Base-by-base conservation (phyloP, 2,888 invertebrate species). In the Charanyca ferruginea region DNA sequence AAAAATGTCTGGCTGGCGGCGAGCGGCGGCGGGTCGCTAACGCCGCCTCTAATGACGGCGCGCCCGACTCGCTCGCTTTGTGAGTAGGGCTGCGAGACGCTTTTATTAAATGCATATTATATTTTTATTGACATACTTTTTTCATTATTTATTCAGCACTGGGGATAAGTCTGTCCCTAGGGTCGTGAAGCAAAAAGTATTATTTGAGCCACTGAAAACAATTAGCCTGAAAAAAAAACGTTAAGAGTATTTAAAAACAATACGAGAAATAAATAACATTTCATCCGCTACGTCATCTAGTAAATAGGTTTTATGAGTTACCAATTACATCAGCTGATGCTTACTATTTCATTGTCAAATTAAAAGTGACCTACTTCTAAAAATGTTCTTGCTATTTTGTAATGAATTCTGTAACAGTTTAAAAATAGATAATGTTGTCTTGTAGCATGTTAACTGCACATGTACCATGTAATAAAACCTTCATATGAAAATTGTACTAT, bases 1-100 rank as follows among this genome's bases (percentile, higher is more conserved):
- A 95, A 95, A 95, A 95, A 94, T 93, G 94, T 94, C 94, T 94
- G 92, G 89, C 79, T 79, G 73, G 71, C 79, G 93, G 93, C 93
- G 91, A 91, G 89, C 83, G 78, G 91, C 87, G 87, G 85, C 91
- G 91, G 94, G 93, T 93, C 94, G 94, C 90, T 92, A 93, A 92
- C 94, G 93, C 93, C 90, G 88, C 85, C 90, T 92, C 93, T 94
- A 94, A 93, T 94, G 94, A 94, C 92, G 89, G 86, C 84, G 87
- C 80, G 81, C 89, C 88, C 87, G 85, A 86, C 85, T 88, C 88
- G 81, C 83, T 85, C 88, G 87, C 84, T 88, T 85, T 80, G 69
- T 57, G 55, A 23, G 8, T 87, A 94, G 94, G 94, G 94, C 70
- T 91, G 91, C 48, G 78, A 75, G 73, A 66, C 20, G 61, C 52